Conservation (phyloP, 2,888 invertebrate genomes). For the Rotaria socialis region DNA sequence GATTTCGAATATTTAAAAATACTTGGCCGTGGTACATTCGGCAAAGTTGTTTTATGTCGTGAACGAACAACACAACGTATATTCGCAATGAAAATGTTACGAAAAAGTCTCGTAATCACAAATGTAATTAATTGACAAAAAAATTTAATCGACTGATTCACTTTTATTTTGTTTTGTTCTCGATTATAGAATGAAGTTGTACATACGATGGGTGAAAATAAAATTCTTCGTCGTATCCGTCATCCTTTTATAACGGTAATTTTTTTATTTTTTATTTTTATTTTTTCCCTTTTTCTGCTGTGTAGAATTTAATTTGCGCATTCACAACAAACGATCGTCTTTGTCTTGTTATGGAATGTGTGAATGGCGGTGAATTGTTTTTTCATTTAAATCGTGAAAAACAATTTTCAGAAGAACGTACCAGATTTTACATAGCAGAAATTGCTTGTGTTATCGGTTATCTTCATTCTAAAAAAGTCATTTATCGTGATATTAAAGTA, state of each 20-base stretch:
- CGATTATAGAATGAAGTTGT: slow-evolving; percentile 79
- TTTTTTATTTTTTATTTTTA: background rate
- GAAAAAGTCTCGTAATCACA: slow-evolving; percentile 93
- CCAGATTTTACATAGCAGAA: slow-evolving; percentile 66
- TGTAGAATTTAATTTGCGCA: slow-evolving; percentile 41
- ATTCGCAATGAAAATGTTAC: slow-evolving; percentile 94
- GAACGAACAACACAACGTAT: slow-evolving; percentile 87
- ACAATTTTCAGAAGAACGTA: slow-evolving; percentile 63
- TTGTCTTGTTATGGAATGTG: slow-evolving; percentile 46
- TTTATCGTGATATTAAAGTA: slow-evolving; percentile 61
- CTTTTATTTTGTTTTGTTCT: slow-evolving; percentile 45
- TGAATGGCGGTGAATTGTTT: slow-evolving; percentile 46
- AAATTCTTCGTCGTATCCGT: slow-evolving; percentile 88
- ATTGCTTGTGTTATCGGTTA: slow-evolving; percentile 66
- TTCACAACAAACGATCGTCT: slow-evolving; percentile 45
- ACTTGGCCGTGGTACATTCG: slow-evolving; percentile 94
- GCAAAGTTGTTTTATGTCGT: slow-evolving; percentile 92
- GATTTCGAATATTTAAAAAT: slow-evolving; percentile 98
- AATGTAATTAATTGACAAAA: slow-evolving; percentile 63
- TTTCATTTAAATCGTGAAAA: slow-evolving; percentile 40
- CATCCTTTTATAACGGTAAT: slow-evolving; percentile 86
- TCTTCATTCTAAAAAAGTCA: slow-evolving; percentile 65
- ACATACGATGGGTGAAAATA: slow-evolving; percentile 95
- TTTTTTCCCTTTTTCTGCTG: background rate
- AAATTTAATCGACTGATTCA: background rate